phyloP scores from a whole-genome alignment of 1,140 invertebrate species.

The Melipona quadrifasciata region DNA sequence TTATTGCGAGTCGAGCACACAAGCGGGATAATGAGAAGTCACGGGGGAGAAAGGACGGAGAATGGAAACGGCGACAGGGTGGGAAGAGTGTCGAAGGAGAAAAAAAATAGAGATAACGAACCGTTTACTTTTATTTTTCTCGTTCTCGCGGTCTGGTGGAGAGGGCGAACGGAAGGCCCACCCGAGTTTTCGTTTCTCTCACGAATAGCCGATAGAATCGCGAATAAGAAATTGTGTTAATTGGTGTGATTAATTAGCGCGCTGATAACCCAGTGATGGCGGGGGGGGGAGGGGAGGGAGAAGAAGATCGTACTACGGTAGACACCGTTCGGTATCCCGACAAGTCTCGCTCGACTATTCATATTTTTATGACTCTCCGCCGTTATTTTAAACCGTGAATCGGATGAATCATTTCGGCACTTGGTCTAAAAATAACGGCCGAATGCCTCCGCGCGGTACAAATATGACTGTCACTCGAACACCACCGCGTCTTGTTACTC shows the following conservation, averaged over 20 bases:
- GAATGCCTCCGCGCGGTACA: conserved; percentile 2
- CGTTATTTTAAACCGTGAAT: conserved; percentile 8
- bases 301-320: too few species aligned
- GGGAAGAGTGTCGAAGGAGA: neutral
- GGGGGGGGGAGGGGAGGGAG: too few species aligned
- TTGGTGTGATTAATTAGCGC: conserved; percentile 42
- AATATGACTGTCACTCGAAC: conserved; percentile 11
- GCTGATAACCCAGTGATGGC: neutral
- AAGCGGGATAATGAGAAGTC: conserved; percentile 22
- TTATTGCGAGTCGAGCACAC: conserved; percentile 2
- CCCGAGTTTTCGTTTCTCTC: neutral
- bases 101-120: neutral
- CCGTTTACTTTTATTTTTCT: conserved; percentile 35
- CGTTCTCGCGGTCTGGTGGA: neutral
- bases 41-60: neutral
- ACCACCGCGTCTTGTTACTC: neutral
- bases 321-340: neutral
- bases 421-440: neutral
- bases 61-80: neutral
- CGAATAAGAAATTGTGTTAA: conserved; percentile 40
- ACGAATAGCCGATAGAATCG: conserved; percentile 11
- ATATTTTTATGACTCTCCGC: neutral
- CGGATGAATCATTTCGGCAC: conserved; percentile 12
- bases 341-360: conserved; percentile 4
- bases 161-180: neutral